Base-by-base conservation (phyloP, 2,797 vertebrate species). In the Astyanax mexicanus region DNA sequence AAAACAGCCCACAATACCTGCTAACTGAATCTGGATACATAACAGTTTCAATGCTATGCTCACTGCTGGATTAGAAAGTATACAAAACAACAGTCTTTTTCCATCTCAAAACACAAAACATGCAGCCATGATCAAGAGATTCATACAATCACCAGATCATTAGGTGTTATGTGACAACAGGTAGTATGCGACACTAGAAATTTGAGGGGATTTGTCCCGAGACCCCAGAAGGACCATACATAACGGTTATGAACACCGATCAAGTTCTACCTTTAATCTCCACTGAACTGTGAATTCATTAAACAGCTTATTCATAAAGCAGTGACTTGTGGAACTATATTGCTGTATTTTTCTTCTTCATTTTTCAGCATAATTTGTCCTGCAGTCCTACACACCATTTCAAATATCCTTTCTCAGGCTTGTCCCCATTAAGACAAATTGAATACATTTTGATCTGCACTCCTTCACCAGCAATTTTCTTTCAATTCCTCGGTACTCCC, bases 1-100 rank as follows among this genome's bases (percentile, higher is more conserved):
- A 82, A 29, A 54, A 75, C 54, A 62, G 69, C 19, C 65, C 84
- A 23, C 27, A 74, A 51, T 62, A 44, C 47, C 81, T 76, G 71
- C 60, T 62, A 65, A 51, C 32, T 32, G 27, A 58, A 19, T 35
- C 15, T 45, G 25, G 27, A n/a, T 45, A 55, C 21, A 6, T 35
- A 62, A 42, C 29, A 37, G n/a, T 29, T 47, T 15, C 29, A 37
- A 75, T 37, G 27, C 19, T 19, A 25, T 7, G 19, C 27, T 66
- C 19, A 32, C 38, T 15, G 57, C 61, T 32, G 61, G 37, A 74
- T 17, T 44, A 52, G 12, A 29, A 10, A 32, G 40, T 23, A 37
- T n/a, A 47, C 19, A 47, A 67, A 19, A 15, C 21, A 17, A 37
- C 45, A 38, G 7, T 11, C 19, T 4, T 19, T 19, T 44, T 25